Base-by-base conservation (phyloP, 2,113 vertebrate species). In the Ophiodon elongatus region DNA sequence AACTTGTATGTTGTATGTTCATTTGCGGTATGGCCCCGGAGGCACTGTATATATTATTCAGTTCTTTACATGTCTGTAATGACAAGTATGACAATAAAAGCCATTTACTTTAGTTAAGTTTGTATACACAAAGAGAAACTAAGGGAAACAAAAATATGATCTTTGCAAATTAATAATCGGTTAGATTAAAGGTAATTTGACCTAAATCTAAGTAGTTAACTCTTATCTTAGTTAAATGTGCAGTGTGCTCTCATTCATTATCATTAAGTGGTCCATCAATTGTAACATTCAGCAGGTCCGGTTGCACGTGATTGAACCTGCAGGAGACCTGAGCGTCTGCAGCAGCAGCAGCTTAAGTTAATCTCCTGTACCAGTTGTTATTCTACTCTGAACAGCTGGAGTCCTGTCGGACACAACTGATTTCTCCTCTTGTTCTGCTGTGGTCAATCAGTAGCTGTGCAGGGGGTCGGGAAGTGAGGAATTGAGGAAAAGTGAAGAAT, bases 351-450 rank as follows among this genome's bases (percentile, higher is more conserved):
- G 86, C 79, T 90, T 83, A 85, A 86, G 14, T 89, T 91, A 90
- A 93, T 93, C 84, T 92, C 88, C 91, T 87, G 77, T 67, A 77
- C 64, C 76, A 69, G 80, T 85, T 87, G 90, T 91, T 93, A n/a
- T 79, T 91, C 35, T 83, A 72, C 31, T 54, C n/a, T 27, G 59
- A 89, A 79, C 88, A 91, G 88, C 88, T 91, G 91, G 91, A 87
- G 73, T 79, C 80, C 59, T 79, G 33, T 79, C 75, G 50, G 80
- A 68, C 80, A 81, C 92, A 86, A 83, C 82, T 84, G 47, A 67
- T 71, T 79, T 64, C 56, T 78, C 59, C 37, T 88, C 82, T 75
- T 25, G 64, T 54, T 60, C 35, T 31, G 15, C 72, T 80, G 76
- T 50, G 65, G 69, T 69, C 89, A 91, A 93, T 89, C 87, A 93